phyloP scores from a whole-genome alignment of 2,113 vertebrate species.

The Pollimyrus isidori region DNA sequence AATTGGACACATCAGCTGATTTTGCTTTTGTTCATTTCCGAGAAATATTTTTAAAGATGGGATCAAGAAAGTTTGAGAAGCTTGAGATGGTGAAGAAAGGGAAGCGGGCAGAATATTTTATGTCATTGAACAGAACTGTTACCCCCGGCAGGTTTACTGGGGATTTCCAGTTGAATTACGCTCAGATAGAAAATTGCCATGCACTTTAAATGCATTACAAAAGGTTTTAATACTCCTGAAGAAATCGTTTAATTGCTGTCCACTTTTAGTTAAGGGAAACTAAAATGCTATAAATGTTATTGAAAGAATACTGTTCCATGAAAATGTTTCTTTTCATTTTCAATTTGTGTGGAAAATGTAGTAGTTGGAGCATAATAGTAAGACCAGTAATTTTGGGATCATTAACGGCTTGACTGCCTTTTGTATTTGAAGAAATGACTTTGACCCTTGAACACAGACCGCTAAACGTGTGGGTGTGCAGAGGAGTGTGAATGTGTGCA shows the following conservation, averaged over 20 bases:
- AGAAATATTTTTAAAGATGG: background rate
- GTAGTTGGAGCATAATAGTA: background rate
- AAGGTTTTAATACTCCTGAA: constrained; percentile 6
- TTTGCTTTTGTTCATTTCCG: background rate
- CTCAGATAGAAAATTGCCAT: background rate
- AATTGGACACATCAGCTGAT: background rate
- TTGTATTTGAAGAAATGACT: background rate
- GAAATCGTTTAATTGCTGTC: constrained; percentile 4
- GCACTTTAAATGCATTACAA: background rate
- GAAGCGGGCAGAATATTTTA: background rate
- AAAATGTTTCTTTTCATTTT: constrained; percentile 8
- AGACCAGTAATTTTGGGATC: background rate
- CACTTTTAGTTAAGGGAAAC: background rate
- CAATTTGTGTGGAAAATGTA: background rate
- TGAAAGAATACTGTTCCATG: constrained; percentile 11
- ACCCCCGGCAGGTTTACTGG: background rate
- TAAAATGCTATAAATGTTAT: constrained; percentile 3
- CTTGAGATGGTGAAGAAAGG: background rate
- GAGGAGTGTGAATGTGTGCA: background rate
- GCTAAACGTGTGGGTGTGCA: background rate
- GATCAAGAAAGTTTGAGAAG: background rate
- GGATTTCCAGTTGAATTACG: background rate
- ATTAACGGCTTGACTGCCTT: constrained; percentile 9
- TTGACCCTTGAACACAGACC: background rate
- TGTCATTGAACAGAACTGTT: constrained; percentile 1